Evolutionary conservation across 2,113 vertebrate genomes (phyloP).

Genomic region (Sula dactylatra): DNA sequence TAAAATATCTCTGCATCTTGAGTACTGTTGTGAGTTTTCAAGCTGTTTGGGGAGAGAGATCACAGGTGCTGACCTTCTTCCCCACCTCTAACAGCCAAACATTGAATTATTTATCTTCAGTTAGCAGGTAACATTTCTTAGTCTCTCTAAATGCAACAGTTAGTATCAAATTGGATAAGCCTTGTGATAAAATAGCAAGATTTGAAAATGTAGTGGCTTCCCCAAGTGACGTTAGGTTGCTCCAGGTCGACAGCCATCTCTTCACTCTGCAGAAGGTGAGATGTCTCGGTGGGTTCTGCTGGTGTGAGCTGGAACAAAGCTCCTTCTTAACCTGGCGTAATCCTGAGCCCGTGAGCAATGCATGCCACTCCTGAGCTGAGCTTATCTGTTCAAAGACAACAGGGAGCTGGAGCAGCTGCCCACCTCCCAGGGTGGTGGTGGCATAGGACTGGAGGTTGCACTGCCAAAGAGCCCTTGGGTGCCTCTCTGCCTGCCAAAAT

Average conservation of each 20-base stretch:
- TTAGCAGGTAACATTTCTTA: not conserved
- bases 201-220: not conserved
- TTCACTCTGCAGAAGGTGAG: not conserved
- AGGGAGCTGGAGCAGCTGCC: not conserved
- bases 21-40: not conserved
- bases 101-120: not conserved
- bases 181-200: not conserved
- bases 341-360: not conserved
- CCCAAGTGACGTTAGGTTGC: not conserved
- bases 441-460: rapidly evolving
- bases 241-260: not conserved
- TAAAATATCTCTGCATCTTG: not conserved
- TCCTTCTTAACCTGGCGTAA: not conserved
- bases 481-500: not conserved
- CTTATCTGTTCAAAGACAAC: not conserved
- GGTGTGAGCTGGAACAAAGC: not conserved
- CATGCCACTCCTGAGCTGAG: no score
- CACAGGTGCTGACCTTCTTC: not conserved
- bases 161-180: not conserved
- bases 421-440: not conserved
- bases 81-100: not conserved
- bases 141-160: not conserved
- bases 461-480: not conserved
- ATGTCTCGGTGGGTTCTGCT: not conserved
- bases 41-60: not conserved